A percentile compares a stretch with the other conserved stretches of the same genome.
Conservation (phyloP, 2,888 invertebrate genomes). For the Sinodicranocentrus sp. region DNA sequence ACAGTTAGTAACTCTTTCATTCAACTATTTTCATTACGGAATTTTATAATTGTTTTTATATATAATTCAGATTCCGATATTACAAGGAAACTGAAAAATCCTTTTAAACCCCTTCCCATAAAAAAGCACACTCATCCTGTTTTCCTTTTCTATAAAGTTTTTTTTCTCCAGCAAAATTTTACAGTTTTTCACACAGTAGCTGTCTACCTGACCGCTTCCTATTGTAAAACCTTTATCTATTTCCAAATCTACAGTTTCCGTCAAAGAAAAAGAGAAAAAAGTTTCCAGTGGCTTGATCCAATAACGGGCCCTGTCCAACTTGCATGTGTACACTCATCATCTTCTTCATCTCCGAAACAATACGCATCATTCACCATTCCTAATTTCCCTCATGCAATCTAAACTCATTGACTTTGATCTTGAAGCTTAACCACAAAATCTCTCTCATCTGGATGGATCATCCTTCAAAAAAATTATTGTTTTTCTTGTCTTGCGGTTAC, state of each 20-base stretch:
- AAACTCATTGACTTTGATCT: constrained; percentile 29
- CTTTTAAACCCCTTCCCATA: not conserved
- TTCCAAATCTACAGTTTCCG: not conserved
- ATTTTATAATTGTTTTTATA: not conserved
- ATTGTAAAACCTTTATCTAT: not conserved
- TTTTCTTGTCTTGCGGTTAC: constrained; percentile 59
- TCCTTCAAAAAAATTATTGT: constrained; percentile 26
- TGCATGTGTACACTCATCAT: not conserved
- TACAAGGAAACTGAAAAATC: constrained; percentile 27
- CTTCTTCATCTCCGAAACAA: too few species aligned
- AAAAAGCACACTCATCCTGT: too few species aligned
- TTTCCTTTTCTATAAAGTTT: too few species aligned
- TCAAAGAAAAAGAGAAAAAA: not conserved
- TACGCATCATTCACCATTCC: not conserved
- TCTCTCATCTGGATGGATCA: constrained; percentile 40
- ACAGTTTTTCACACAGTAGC: constrained; percentile 30
- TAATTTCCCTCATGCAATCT: not conserved
- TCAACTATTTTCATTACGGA: constrained; percentile 17
- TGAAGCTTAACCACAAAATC: not conserved
- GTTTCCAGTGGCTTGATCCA: constrained; percentile 14
- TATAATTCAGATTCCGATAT: too few species aligned
- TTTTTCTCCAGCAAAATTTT: too few species aligned
- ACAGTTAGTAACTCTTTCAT: constrained; percentile 9
- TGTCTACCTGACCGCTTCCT: not conserved
- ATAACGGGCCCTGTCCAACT: constrained; percentile 30